These are phyloP conservation scores for Drosophila tropicalis DNA, from an alignment of 1,140 invertebrate species.

Conservation along the genomic window DNA sequence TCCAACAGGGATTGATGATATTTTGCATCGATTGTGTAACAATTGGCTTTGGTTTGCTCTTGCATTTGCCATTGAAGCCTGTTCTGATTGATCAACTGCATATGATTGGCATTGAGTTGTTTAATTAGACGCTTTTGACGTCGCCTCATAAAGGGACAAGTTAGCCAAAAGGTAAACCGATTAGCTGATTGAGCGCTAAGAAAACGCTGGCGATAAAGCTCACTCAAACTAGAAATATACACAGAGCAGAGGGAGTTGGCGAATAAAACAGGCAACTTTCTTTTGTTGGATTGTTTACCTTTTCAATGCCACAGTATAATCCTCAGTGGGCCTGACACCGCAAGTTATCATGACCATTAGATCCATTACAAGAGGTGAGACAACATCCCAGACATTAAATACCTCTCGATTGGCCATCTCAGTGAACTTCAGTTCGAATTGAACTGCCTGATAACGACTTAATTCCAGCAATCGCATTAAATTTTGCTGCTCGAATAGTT, in stretches of 20 bases:
- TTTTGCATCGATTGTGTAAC: conserved; percentile 17
- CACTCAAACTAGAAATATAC: conserved; percentile 29
- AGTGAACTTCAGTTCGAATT: conserved; percentile 17
- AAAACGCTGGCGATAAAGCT: conserved; percentile 60
- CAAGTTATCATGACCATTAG: conserved; percentile 46
- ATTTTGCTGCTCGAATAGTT: conserved; percentile 34
- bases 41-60: neutral
- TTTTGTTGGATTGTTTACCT: conserved; percentile 34
- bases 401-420: conserved; percentile 22
- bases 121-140: conserved; percentile 51
- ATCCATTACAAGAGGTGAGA: conserved; percentile 33
- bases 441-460: conserved; percentile 28
- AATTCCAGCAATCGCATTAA: conserved; percentile 25
- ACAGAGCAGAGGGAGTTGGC: neutral
- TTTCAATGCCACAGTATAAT: conserved; percentile 36
- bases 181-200: conserved; percentile 56
- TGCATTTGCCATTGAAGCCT: neutral
- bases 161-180: conserved; percentile 49
- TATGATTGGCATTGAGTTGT: conserved; percentile 47
- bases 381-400: conserved; percentile 29
- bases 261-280: neutral
- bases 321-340: conserved; percentile 40
- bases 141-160: conserved; percentile 38
- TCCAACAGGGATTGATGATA: conserved; percentile 45
- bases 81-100: conserved; percentile 23